Percentiles rank a stretch among this genome's conserved stretches.
phyloP scores from a whole-genome alignment of 2,113 vertebrate genomes.

The Erythrolamprus reginae region DNA sequence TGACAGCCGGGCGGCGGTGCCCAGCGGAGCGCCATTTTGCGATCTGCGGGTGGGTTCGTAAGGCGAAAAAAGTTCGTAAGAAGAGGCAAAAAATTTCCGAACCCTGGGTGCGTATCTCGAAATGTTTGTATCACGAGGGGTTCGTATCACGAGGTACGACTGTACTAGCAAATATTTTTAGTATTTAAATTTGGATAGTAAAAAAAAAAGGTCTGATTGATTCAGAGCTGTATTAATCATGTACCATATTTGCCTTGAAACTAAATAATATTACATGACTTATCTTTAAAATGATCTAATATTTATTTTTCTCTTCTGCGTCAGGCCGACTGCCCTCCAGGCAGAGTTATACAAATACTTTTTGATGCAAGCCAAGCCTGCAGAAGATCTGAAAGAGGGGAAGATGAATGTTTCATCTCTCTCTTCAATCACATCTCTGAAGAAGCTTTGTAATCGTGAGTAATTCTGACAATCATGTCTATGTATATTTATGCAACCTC shows the following conservation, averaged over 20 bases:
- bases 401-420: constrained; percentile 91
- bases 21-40: too few species aligned
- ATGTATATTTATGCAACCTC: not conserved
- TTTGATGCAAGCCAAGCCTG: constrained; percentile 86
- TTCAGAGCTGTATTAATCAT: not conserved
- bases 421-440: constrained; percentile 93
- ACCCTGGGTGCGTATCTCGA: too few species aligned
- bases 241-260: not conserved
- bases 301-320: constrained; percentile 20
- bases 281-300: not conserved
- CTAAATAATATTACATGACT: not conserved
- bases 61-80: too few species aligned
- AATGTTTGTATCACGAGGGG: too few species aligned
- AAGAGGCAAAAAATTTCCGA: too few species aligned
- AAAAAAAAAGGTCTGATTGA: not conserved
- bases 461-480: constrained; percentile 21
- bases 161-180: not conserved
- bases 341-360: constrained; percentile 86
- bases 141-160: too few species aligned
- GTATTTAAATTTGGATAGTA: not conserved
- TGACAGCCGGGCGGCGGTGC: too few species aligned
- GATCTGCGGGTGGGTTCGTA: too few species aligned
- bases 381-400: constrained; percentile 78
- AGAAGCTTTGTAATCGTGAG: constrained; percentile 98
- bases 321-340: constrained; percentile 87